These are phyloP conservation scores for Dryomyza anilis DNA, from an alignment of 2,888 invertebrate species.

Conservation along the genomic window DNA sequence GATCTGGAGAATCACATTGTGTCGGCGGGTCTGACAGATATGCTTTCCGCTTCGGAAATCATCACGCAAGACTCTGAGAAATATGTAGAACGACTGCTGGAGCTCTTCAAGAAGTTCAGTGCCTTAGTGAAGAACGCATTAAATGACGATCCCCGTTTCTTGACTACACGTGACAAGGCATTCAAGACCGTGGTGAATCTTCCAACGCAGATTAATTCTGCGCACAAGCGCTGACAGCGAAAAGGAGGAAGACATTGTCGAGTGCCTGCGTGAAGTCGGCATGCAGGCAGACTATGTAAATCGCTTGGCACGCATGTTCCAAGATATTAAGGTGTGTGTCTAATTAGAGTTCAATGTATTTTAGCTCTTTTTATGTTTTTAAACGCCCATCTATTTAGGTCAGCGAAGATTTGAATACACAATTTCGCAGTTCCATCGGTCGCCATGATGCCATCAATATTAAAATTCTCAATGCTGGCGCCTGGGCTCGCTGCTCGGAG, in stretches of 20 bases:
- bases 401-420: conserved; percentile 93
- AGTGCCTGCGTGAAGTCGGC: conserved; percentile 95
- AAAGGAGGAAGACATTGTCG: conserved; percentile 99
- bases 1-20: conserved; percentile 94
- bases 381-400: conserved; percentile 47
- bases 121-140: conserved; percentile 92
- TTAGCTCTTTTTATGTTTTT: background rate
- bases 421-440: conserved; percentile 84
- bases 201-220: conserved; percentile 87
- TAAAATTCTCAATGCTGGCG: conserved; percentile 97
- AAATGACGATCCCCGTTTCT: conserved; percentile 93
- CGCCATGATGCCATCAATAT: conserved; percentile 91
- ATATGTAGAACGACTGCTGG: conserved; percentile 93
- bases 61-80: conserved; percentile 98
- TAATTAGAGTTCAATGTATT: too few species aligned
- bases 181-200: conserved; percentile 98
- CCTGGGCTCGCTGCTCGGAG: conserved; percentile 95
- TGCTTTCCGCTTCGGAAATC: conserved; percentile 93
- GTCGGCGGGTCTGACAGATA: conserved; percentile 92
- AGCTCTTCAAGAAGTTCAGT: conserved; percentile 92
- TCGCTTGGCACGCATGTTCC: conserved; percentile 96
- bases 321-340: conserved; percentile 89
- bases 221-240: conserved; percentile 99
- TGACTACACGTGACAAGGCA: conserved; percentile 97
- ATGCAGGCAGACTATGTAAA: conserved; percentile 99